phyloP scores from a whole-genome alignment of 2,888 invertebrate genomes.

The Blastobasis lacticolella region DNA sequence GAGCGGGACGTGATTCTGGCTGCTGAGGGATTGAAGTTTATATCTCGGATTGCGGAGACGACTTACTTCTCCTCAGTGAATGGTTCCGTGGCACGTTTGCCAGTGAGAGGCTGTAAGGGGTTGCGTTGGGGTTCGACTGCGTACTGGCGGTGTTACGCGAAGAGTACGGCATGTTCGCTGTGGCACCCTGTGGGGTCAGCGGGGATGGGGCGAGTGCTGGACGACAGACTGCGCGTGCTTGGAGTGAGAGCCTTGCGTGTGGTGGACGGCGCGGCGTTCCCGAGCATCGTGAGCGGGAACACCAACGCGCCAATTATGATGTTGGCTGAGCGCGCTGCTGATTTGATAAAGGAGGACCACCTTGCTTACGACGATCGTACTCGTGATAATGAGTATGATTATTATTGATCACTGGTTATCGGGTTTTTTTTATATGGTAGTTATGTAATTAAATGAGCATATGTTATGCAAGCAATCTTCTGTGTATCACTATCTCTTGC shows the following conservation, averaged over 20 bases:
- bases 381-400: too few species aligned
- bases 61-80: constrained; percentile 13
- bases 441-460: too few species aligned
- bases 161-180: constrained; percentile 70
- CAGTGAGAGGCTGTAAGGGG: constrained; percentile 56
- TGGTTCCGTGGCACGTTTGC: constrained; percentile 11
- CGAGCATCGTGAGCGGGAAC: constrained; percentile 50
- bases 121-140: constrained; percentile 55
- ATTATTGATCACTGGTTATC: too few species aligned
- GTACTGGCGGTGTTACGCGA: constrained; percentile 78
- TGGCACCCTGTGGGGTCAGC: constrained; percentile 74
- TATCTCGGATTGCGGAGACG: constrained; percentile 11
- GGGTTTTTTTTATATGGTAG: too few species aligned
- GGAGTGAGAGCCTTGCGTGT: constrained; percentile 41
- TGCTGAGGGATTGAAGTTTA: constrained; percentile 11
- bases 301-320: constrained; percentile 58
- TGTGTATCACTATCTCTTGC: too few species aligned
- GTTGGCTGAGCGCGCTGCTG: constrained; percentile 59
- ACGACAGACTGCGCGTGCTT: constrained; percentile 45
- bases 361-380: too few species aligned
- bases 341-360: constrained; percentile 50
- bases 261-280: constrained; percentile 57
- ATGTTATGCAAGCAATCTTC: too few species aligned
- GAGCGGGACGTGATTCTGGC: constrained; percentile 10
- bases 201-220: constrained; percentile 52